Conservation (phyloP, 2,113 vertebrate genomes). For the Mugil cephalus region DNA sequence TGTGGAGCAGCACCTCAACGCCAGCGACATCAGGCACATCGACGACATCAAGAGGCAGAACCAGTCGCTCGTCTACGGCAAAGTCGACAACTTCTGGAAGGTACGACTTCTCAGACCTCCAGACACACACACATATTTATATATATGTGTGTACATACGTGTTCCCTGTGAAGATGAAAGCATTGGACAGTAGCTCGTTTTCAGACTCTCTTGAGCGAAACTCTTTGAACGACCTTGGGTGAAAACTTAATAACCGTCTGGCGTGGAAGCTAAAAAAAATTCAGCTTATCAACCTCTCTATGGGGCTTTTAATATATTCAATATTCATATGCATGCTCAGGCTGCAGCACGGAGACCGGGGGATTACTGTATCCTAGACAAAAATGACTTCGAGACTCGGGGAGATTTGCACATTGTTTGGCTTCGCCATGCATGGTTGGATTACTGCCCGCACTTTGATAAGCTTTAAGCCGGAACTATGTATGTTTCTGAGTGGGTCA, state of each 20-base stretch:
- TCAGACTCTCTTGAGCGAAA: slow-evolving; percentile 28
- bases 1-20: slow-evolving; percentile 98
- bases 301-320: slow-evolving; percentile 67
- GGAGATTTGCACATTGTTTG: slow-evolving; percentile 65
- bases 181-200: slow-evolving; percentile 20
- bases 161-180: slow-evolving; percentile 48
- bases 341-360: slow-evolving; percentile 58
- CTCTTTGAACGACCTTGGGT: slow-evolving; percentile 64
- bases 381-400: slow-evolving; percentile 59
- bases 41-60: slow-evolving; percentile 98
- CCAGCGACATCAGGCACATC: slow-evolving; percentile 96
- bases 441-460: slow-evolving; percentile 58
- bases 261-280: slow-evolving; percentile 46
- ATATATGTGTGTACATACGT: not conserved
- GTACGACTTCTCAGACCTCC: slow-evolving; percentile 72
- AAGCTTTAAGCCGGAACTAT: slow-evolving; percentile 45
- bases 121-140: not conserved
- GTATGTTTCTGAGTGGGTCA: slow-evolving; percentile 37
- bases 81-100: slow-evolving; percentile 99
- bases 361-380: slow-evolving; percentile 71
- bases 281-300: slow-evolving; percentile 58
- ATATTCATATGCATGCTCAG: slow-evolving; percentile 71
- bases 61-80: slow-evolving; percentile 98
- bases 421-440: slow-evolving; percentile 39
- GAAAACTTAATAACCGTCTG: slow-evolving; percentile 59